These are phyloP conservation scores for Eulemur rufifrons DNA, from an alignment of 2,113 vertebrate species.

Conservation along the genomic window DNA sequence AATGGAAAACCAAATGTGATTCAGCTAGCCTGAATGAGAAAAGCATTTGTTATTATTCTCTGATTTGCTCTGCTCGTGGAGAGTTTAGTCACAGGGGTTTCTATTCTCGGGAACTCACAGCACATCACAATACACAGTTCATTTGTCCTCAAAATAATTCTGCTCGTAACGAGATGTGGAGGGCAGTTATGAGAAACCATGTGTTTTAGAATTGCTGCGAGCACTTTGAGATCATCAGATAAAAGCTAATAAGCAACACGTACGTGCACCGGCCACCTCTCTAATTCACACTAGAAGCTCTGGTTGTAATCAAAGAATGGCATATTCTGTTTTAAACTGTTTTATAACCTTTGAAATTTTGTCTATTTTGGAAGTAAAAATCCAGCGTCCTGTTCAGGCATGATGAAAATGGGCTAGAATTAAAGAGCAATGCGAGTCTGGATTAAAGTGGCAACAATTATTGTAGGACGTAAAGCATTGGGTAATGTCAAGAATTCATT, in stretches of 20 bases:
- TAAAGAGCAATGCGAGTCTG: not conserved
- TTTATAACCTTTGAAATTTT: not conserved
- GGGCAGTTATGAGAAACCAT: not conserved
- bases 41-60: not conserved
- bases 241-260: not conserved
- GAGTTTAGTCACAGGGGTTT: conserved; percentile 58
- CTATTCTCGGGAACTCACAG: conserved; percentile 55
- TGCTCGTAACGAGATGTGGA: not conserved
- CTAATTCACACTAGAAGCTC: not conserved
- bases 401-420: not conserved
- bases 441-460: not conserved
- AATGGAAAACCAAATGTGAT: conserved; percentile 41
- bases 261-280: not conserved
- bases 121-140: not conserved
- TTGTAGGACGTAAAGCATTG: accelerated
- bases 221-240: not conserved
- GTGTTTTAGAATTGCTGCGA: not conserved
- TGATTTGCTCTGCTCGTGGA: conserved; percentile 6
- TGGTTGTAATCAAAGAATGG: not conserved
- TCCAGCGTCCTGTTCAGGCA: not conserved
- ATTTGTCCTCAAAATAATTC: not conserved
- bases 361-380: conserved; percentile 41
- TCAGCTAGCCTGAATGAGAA: not conserved
- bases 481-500: not conserved
- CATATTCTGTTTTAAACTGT: not conserved